Evolutionary conservation across 1,140 invertebrate species (phyloP), one percentile per base, ranked within the genome.

Genomic region (Belonocnema kinseyi): DNA sequence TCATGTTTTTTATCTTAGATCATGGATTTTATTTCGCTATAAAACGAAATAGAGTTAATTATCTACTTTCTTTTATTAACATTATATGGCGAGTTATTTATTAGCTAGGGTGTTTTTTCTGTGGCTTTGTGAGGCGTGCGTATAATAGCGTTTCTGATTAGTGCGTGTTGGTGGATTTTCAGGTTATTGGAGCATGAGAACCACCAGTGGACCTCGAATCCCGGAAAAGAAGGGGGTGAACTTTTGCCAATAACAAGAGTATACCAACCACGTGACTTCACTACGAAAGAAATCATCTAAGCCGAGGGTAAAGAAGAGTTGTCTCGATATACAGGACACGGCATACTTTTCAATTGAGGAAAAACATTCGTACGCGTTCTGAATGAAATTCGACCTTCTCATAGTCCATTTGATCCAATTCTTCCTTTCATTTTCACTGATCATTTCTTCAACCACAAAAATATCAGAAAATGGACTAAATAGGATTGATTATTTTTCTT

Each of bases 201-300:
- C 54, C 51, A 56, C n/a, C 11, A 54, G 52, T 53, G 54, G 14
- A 26, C 50, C 21, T 40, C 14, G 3, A 13, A 73, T 46, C 51
- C 21, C 66, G 76, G 52, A 46, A 78, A 77, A 52, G 70, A 52
- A 50, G 73, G 77, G 77, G 54, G 73, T 77, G 76, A 71, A 58
- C 73, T 74, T 77, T 70, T 74, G 71, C 66, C 82, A 82, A 86
- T 85, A 85, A 85, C 81, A 83, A 84, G 80, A 78, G 80, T 78
- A 53, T 56, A 50, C 17, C 72, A 71, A 74, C 79, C 82, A 83
- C 82, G 84, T 87, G 82, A 87, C 80, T 84, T 77, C 77, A 85
- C 53, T 54, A 16, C 53, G 7, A 54, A 54, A 19, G 8, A n/a
- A 54, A 54, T 54, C 53, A 54, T 17, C 53, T 54, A n/a, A 46